Evolutionary conservation across 2,888 invertebrate genomes (phyloP).

Genomic region (Fissipunctia ypsillon): DNA sequence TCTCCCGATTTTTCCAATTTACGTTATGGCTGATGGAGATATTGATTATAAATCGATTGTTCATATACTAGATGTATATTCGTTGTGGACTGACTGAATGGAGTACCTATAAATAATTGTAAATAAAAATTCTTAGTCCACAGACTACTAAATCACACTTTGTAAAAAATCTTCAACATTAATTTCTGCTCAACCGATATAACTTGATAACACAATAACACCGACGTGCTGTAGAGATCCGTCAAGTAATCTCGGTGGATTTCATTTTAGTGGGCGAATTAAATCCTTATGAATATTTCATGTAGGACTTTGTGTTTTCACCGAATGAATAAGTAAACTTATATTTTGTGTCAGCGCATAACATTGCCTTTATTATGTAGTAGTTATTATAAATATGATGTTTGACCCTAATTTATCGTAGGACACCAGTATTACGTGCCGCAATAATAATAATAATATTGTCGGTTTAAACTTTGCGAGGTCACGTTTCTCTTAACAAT

Average conservation of each 20-base stretch:
- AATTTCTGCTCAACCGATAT: conserved; percentile 55
- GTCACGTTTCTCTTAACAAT: conserved; percentile 6
- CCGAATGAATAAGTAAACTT: conserved; percentile 66
- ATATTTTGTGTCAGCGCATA: conserved; percentile 57
- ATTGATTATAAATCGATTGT: conserved; percentile 54
- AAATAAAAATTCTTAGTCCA: conserved; percentile 29
- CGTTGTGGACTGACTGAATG: conserved; percentile 15
- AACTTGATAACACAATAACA: conserved; percentile 66
- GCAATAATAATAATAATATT: conserved; percentile 7
- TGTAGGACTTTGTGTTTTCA: conserved; percentile 69
- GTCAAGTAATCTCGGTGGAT: conserved; percentile 76
- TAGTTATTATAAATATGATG: conserved; percentile 49
- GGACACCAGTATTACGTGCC: conserved; percentile 16
- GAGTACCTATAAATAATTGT: conserved; percentile 3
- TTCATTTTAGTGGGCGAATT: conserved; percentile 76
- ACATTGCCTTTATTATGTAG: conserved; percentile 44
- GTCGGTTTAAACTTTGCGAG: conserved; percentile 10
- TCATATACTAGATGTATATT: too few relatives aligned
- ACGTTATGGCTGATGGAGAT: conserved; percentile 46
- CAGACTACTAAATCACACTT: too few relatives aligned
- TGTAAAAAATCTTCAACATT: conserved; percentile 32
- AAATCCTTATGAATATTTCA: conserved; percentile 79
- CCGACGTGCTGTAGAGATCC: conserved; percentile 66
- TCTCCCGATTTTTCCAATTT: conserved; percentile 52
- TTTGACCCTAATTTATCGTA: conserved; percentile 43